These are phyloP conservation scores for Halictus quadricinctus DNA, from an alignment of 2,888 invertebrate species.

Conservation along the genomic window DNA sequence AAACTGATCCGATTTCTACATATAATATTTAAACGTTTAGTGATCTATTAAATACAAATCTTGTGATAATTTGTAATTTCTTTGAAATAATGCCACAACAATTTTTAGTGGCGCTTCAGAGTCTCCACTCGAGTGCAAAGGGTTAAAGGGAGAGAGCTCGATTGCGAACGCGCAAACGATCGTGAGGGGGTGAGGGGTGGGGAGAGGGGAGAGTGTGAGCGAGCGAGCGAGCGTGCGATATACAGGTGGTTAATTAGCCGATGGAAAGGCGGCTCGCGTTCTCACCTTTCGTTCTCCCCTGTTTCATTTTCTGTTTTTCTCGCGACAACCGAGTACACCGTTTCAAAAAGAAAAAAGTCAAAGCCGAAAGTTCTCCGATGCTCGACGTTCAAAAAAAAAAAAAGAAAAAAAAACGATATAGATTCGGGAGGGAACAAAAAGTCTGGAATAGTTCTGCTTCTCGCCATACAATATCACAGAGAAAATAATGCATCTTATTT, in stretches of 20 bases:
- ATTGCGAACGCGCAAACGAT: slow-evolving; percentile 12
- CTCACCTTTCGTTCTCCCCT: slow-evolving; percentile 26
- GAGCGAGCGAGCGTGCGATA: background rate
- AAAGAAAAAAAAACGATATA: background rate
- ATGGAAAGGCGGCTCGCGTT: slow-evolving; percentile 4
- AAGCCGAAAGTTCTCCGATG: slow-evolving; percentile 23
- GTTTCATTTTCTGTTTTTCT: background rate
- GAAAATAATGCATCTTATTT: slow-evolving; percentile 65
- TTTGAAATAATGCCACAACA: no score
- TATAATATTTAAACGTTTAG: no score
- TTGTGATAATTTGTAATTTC: no score
- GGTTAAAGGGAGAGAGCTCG: background rate
- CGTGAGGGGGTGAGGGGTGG: background rate
- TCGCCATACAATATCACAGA: slow-evolving; percentile 58
- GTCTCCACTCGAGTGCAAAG: no score
- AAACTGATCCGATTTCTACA: no score
- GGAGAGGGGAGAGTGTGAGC: background rate
- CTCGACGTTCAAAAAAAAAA: slow-evolving; percentile 4
- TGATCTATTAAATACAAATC: no score
- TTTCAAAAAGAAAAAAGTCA: background rate
- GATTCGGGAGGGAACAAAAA: slow-evolving; percentile 27
- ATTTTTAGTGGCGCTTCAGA: no score
- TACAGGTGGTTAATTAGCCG: background rate
- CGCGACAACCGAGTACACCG: no score
- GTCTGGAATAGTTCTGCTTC: slow-evolving; percentile 32